These are phyloP conservation scores for Takifugu flavidus DNA, from an alignment of 2,113 vertebrate species.

Conservation along the genomic window DNA sequence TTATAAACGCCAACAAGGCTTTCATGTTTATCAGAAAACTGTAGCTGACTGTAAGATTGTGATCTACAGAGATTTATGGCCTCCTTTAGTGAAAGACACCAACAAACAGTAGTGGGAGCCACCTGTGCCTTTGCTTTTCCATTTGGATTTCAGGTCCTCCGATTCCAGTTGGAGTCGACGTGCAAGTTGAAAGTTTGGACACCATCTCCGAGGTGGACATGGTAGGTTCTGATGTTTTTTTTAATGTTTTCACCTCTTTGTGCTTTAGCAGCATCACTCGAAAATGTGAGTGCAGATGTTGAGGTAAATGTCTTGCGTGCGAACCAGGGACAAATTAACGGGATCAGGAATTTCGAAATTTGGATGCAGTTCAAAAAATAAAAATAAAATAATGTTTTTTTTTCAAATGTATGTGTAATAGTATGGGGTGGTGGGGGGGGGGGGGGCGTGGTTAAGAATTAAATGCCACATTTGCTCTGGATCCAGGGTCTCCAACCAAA, in stretches of 20 bases:
- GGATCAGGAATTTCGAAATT: too few species aligned
- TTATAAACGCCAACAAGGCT: slow-evolving; percentile 42
- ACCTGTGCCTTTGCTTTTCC: neutral
- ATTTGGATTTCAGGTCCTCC: slow-evolving; percentile 70
- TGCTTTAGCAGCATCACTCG: neutral
- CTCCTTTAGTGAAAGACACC: neutral
- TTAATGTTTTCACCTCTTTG: neutral
- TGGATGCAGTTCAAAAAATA: too few species aligned
- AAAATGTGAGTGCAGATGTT: too few species aligned
- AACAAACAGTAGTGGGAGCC: too few species aligned
- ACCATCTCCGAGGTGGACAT: slow-evolving; percentile 82
- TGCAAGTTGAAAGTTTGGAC: slow-evolving; percentile 81
- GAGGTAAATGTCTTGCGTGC: too few species aligned
- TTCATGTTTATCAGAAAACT: slow-evolving; percentile 37
- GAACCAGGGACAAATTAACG: too few species aligned
- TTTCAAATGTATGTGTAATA: too few species aligned
- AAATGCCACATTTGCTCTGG: too few species aligned
- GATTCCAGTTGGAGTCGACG: slow-evolving; percentile 81
- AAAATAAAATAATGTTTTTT: too few species aligned
- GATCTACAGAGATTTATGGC: slow-evolving; percentile 17
- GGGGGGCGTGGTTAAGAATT: too few species aligned
- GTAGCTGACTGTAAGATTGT: slow-evolving; percentile 5
- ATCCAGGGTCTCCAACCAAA: too few species aligned
- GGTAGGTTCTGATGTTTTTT: slow-evolving; percentile 47
- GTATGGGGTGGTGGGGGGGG: too few species aligned